Percentiles rank a stretch among this genome's conserved stretches.
phyloP scores from a whole-genome alignment of 2,797 vertebrate genomes.

The Otus scops region DNA sequence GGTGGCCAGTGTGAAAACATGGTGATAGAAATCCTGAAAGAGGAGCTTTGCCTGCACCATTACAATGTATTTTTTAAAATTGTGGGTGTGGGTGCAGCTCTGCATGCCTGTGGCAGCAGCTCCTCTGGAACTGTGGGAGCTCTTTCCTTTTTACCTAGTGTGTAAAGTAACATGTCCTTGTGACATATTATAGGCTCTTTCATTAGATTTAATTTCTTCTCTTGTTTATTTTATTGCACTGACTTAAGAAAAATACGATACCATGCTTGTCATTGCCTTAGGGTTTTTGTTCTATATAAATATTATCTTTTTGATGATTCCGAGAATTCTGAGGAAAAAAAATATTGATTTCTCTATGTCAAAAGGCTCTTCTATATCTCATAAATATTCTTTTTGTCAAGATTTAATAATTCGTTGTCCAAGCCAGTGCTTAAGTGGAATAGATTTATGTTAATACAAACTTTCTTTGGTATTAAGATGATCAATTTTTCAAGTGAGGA shows the following conservation, averaged over 20 bases:
- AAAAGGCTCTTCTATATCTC: slow-evolving; percentile 62
- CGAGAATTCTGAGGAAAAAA: slow-evolving; percentile 40
- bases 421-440: slow-evolving; percentile 52
- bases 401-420: slow-evolving; percentile 64
- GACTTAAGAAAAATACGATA: background rate
- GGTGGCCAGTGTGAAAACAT: fast-evolving
- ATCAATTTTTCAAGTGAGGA: slow-evolving; percentile 46
- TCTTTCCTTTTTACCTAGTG: background rate
- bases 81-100: background rate
- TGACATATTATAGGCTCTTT: slow-evolving; percentile 9
- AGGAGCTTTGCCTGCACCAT: background rate
- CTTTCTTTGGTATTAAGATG: slow-evolving; percentile 42
- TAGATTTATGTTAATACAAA: slow-evolving; percentile 70
- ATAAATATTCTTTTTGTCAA: slow-evolving; percentile 72
- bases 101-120: fast-evolving
- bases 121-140: background rate
- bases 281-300: slow-evolving; percentile 18
- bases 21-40: background rate
- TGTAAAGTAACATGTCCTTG: background rate
- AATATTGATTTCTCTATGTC: slow-evolving; percentile 64
- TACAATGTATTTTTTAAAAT: fast-evolving
- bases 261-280: background rate
- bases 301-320: slow-evolving; percentile 62
- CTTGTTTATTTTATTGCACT: slow-evolving; percentile 46
- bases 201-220: slow-evolving; percentile 44